Base-by-base conservation (phyloP, 2,113 vertebrate species). In the Lycocorax pyrrhopterus region DNA sequence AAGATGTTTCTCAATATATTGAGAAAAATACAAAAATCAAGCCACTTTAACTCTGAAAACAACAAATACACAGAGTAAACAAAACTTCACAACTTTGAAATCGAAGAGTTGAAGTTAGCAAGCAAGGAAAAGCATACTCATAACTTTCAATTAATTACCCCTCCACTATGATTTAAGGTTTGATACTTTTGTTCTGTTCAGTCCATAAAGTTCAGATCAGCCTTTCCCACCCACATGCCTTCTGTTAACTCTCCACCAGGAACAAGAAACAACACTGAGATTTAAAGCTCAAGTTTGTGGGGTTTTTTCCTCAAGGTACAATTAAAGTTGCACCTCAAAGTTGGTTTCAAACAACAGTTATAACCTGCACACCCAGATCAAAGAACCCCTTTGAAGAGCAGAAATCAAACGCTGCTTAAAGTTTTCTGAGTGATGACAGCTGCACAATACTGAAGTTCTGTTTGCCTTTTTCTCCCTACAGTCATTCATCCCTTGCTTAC, bases 401-500 rank as follows among this genome's bases (percentile, higher is more conserved):
- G 59, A 97, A 96, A 96, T 94, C 88, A 96, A 97, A 97, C 12
- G 2, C 64, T 1, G 41, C 16, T 86, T 64, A 77, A 96, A 89
- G 71, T 92, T 96, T 77, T 83, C 69, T 43, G 59, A 95, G 73
- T 80, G 91, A 96, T 13, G 43, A 88, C 79, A 93, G 52, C 82
- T 93, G 83, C 77, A 77, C n/a, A 85, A 91, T 55, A 73, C 49
- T 92, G 62, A 93, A 91, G 85, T 72, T 95, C 66, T 82, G 35
- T 85, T 92, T 87, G 72, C 43, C 86, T 89, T 90, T 89, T 91
- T 82, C 90, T 79, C 67, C 84, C 76, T 27, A 37, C 44, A 90
- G 64, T 94, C 77, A 91, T 58, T 90, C 83, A 95, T 67, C 60
- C 52, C n/a, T 71, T n/a, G 73, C 97, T 97, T 97, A 99, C 99